phyloP scores from a whole-genome alignment of 2,113 vertebrate genomes.

The Phyllopteryx taeniolatus region DNA sequence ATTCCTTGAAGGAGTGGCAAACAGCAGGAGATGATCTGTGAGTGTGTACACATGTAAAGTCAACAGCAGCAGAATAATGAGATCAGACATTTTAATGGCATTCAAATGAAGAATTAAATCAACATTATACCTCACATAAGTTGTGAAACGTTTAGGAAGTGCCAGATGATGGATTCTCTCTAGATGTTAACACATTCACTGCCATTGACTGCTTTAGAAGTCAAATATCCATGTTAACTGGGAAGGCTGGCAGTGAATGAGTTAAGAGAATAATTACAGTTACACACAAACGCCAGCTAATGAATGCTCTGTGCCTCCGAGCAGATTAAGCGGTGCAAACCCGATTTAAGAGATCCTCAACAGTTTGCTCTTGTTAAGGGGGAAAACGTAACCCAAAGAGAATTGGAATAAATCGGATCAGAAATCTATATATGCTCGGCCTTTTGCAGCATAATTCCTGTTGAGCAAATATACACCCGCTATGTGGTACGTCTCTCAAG shows the following conservation, averaged over 20 bases:
- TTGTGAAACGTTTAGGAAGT: constrained; percentile 5
- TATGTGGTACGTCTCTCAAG: constrained; percentile 11
- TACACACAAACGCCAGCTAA: neutral
- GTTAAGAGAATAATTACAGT: neutral
- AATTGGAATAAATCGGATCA: neutral
- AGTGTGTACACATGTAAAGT: neutral
- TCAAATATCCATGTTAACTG: no score
- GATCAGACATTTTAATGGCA: neutral
- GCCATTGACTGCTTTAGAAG: no score
- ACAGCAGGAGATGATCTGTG: constrained; percentile 3
- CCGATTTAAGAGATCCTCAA: neutral
- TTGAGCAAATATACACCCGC: neutral
- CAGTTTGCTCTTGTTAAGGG: neutral
- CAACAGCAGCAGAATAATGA: neutral
- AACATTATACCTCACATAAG: neutral
- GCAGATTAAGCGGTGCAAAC: neutral
- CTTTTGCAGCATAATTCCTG: neutral
- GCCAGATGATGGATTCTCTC: neutral
- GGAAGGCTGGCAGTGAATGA: no score
- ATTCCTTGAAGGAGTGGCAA: constrained; percentile 3
- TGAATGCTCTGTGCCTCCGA: neutral
- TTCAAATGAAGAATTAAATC: constrained; percentile 8
- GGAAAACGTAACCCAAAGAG: neutral
- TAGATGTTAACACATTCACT: neutral
- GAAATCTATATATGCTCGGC: neutral